Evolutionary conservation across 2,797 vertebrate genomes (phyloP), one percentile per base, ranked within the genome.

Genomic region (Steatocranus sp.): DNA sequence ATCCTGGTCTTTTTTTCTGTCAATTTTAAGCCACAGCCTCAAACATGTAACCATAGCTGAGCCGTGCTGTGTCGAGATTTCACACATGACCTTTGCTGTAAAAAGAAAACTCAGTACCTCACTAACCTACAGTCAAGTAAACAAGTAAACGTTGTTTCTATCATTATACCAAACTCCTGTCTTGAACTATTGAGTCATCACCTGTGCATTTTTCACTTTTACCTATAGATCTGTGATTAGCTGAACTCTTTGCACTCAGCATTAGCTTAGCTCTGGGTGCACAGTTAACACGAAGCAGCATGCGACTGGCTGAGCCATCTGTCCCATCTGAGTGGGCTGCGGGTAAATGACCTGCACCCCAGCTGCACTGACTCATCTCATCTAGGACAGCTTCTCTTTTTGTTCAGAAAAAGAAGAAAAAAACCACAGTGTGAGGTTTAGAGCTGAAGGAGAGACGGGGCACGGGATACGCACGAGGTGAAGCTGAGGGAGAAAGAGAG

Each of bases 281-380:
- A 87, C 25, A 74, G 86, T 90, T 93, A 83, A 86, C 90, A 87
- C 87, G 61, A 81, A 90, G 90, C 88, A 93, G 90, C 86, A 86
- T 87, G 86, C 76, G 73, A 89, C 83, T 83, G 88, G 90, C 85
- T 25, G 10, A 84, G 91, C 94, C 93, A 95, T 95, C 93, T 95
- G 93, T 90, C 93, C 87, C 27, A 10, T 90, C 83, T 91, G 91
- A 94, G 94, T 94, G 92, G 89, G 93, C 83, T 83, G 91, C 79
- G 93, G 93, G 85, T 93, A 93, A 92, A 88, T 93, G 94, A 95
- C 94, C 94, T 93, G 92, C 91, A 94, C 90, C 93, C 94, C 93
- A 95, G 93, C 94, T 95, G 94, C 90, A 94, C 92, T 94, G 94
- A 96, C 90, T 94, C 94, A 95, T 91, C 83, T 86, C 36, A 58